Conservation (phyloP, 2,113 vertebrate species). For the Ia io region DNA sequence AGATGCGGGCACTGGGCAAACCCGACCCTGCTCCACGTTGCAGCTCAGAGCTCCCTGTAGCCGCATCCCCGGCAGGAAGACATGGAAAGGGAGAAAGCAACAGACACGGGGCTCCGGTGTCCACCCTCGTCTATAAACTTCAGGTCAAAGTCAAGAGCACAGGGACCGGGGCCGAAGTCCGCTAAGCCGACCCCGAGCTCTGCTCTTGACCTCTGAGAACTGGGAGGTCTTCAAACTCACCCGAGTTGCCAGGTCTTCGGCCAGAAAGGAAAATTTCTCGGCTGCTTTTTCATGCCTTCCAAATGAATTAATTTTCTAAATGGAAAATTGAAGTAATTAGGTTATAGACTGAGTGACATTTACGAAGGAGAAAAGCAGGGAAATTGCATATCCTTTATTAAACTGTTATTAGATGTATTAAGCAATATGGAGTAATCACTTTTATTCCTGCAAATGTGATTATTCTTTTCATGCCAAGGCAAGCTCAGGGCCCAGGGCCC, state of each 20-base stretch:
- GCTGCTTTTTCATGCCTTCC: constrained; percentile 67
- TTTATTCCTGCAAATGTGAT: constrained; percentile 71
- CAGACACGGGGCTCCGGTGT: too few relatives aligned
- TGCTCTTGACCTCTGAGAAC: constrained; percentile 29
- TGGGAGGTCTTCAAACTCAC: constrained; percentile 9
- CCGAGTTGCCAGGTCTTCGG: background rate
- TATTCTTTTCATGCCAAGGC: constrained; percentile 61
- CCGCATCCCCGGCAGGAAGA: too few relatives aligned
- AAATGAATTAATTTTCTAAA: constrained; percentile 76
- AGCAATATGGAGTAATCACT: constrained; percentile 71
- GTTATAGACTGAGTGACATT: constrained; percentile 78
- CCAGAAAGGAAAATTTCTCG: constrained; percentile 60
- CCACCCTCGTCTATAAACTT: background rate
- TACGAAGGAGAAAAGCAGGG: constrained; percentile 73
- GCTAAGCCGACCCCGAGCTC: constrained; percentile 8
- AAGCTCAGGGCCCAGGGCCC: background rate
- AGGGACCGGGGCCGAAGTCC: background rate
- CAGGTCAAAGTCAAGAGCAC: constrained; percentile 30
- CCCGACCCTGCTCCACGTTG: accelerated
- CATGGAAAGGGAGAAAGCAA: too few relatives aligned
- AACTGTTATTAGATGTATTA: constrained; percentile 73
- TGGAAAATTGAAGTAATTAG: constrained; percentile 82
- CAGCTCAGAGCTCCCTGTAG: background rate
- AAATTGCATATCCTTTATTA: constrained; percentile 73
- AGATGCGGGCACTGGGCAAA: background rate